Evolutionary conservation across 2,888 invertebrate genomes (phyloP), one percentile per base, ranked within the genome.

Genomic region (Ditylenchus weischeri): DNA sequence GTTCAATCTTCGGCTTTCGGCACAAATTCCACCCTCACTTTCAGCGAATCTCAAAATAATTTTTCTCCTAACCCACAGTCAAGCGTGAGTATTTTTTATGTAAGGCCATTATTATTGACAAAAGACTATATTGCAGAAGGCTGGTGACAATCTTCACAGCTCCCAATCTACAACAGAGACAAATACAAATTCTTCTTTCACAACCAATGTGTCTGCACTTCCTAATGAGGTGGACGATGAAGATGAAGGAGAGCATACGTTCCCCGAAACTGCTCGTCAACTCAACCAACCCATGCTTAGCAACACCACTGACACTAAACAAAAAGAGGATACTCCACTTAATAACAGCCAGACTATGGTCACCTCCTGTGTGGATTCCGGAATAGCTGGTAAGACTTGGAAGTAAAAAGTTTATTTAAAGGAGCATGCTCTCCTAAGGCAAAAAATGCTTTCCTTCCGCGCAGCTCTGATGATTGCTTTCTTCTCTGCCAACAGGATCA

Each of bases 301-400:
- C 36, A 58, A 23, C 19, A 23, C 21, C 18, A 36, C 49, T 15
- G 49, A 60, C 13, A 23, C 47, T 23, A 60, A 60, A 13, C 29
- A 3, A 0, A 29, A 65, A 64, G 57, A 43, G 18, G 47, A n/a
- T 15, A 19, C 47, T 29, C 57, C 50, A 48, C 4, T 29, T 1
- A 23, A 19, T 18, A 63, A 19, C 21, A 43, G 11, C 48, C 38
- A 21, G n/a, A 64, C 38, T 47, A 60, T 72, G 75, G 57, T 72
- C 57, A 72, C 70, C 21, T 72, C 72, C 11, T 73, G 76, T 64
- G 76, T 79, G 5, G 79, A 79, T 69, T 79, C 79, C 10, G 79
- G 79, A 15, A 77, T 79, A 29, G 76, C 75, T 6, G 79, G 71
- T 15, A 43, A 43, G 43, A 43, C 8, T 43, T 43, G 43, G 13